Evolutionary conservation across 2,797 vertebrate genomes (phyloP), one percentile per base, ranked within the genome.

Genomic region (Anguilla marmorata): DNA sequence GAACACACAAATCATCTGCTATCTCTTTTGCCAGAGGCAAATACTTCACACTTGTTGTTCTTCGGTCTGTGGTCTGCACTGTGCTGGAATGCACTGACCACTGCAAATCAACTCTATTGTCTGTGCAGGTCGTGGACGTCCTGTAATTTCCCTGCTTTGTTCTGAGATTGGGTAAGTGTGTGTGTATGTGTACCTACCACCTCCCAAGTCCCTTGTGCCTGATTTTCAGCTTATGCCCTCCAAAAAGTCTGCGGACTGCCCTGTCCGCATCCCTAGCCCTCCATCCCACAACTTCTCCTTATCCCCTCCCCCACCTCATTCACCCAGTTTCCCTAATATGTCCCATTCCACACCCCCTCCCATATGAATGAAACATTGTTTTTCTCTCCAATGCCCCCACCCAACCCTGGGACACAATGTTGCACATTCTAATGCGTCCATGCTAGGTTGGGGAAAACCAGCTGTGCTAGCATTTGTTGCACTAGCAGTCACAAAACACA

Each of bases 241-340:
- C 19, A 27, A 19, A 72, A 33, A 93, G 91, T 91, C 93, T 90
- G 88, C 74, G 90, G 90, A 89, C 88, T 90, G 41, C 92, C 92
- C 93, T 92, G 63, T 48, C 19, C 27, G 80, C 85, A 86, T 89
- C 88, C 63, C 16, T 87, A 45, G 86, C 87, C 86, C 83, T 27
- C 63, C 86, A 66, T 37, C 8, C 72, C 80, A 30, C 16, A 21
- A 8, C 37, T 45, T 79, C 74, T 79, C 74, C 33, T 21, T 4
- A 41, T 41, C 14, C 14, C 79, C 63, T 41, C 79, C 85, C 33
- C 27, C 7, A 24, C 79, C 45, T 82, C 79, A 27, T 21, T 50
- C 79, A 82, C 79, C 79, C 41, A 82, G 45, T 82, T 82, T 82
- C 41, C 45, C 79, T 82, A 84, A 30, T 84, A 52, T 84, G 50